phyloP scores from a whole-genome alignment of 1,140 invertebrate species.

The Philopotamus ludificatus region DNA sequence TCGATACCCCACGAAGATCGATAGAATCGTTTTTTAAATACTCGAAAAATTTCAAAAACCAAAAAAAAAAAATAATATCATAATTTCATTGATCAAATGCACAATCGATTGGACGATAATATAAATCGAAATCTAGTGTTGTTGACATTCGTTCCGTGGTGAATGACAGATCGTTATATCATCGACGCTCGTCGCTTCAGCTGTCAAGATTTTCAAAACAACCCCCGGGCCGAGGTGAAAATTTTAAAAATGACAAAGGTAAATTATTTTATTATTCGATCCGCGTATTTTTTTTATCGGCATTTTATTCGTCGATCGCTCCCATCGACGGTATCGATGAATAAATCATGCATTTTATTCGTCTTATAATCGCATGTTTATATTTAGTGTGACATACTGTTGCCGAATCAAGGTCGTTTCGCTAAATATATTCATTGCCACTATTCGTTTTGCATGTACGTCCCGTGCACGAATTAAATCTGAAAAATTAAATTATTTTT shows the following conservation, averaged over 20 bases:
- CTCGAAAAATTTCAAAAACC: background rate
- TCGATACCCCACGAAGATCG: background rate
- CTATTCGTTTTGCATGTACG: too few species aligned
- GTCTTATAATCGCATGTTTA: too few species aligned
- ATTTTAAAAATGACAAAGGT: conserved; percentile 32
- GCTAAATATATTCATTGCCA: conserved; percentile 21
- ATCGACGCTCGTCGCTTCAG: background rate
- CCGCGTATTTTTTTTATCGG: background rate
- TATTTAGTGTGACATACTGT: conserved; percentile 12
- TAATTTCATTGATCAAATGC: background rate
- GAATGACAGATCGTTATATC: background rate
- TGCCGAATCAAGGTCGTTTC: conserved; percentile 11
- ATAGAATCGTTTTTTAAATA: background rate
- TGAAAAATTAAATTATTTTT: too few species aligned
- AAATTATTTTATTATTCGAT: background rate
- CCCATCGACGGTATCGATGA: too few species aligned
- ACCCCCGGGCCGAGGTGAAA: background rate
- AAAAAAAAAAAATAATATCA: background rate
- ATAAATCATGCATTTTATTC: too few species aligned
- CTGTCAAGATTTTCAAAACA: background rate
- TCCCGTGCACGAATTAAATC: too few species aligned
- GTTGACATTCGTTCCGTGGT: too few species aligned
- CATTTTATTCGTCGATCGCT: too few species aligned
- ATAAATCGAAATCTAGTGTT: too few species aligned
- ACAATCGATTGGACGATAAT: background rate